Base-by-base conservation (phyloP, 2,113 vertebrate species). In the Tyto alba region DNA sequence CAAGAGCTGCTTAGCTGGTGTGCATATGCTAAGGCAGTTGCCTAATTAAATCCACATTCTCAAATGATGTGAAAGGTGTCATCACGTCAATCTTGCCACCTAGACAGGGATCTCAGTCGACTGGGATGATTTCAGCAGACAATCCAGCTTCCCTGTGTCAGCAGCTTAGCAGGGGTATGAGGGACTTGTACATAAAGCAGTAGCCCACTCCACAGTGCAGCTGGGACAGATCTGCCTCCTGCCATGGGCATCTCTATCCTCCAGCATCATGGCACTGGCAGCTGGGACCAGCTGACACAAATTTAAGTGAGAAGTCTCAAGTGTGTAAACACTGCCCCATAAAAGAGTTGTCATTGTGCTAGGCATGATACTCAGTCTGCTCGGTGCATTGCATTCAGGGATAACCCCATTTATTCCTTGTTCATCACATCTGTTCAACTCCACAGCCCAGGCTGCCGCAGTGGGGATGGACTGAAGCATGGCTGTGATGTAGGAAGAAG, bases 181-280 rank as follows among this genome's bases (percentile, higher is more conserved):
- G 50, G 21, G 72, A 15, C 1, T 47, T 47, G 20, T 50, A 16
- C 12, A 1, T 63, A 59, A 67, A 89, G 48, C 66, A 88, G 32
- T 69, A 74, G 50, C 27, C 45, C 2, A 1, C n/a, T 64, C 30
- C 4, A 1, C 66, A 47, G 0, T 7, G 38, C 0, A 1, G 22
- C 26, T 47, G 29, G 53, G n/a, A 27, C 60, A 38, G 13, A 19
- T 73, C 68, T 73, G n/a, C 64, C 32, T 73, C 62, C 74, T 79
- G 18, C 43, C 30, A 1, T 21, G 13, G 20, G 16, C 34, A 40
- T 53, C 45, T 80, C 59, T 16, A 0, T n/a, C 13, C 38, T 81
- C 30, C 26, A 78, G 47, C 21, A 47, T 32, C 9, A 0, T 29
- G 55, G 21, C 85, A 57, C 10, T 73, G 45, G 25, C 64, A 77